Conservation (phyloP, 1,140 invertebrate species). For the Nebria ingens region DNA sequence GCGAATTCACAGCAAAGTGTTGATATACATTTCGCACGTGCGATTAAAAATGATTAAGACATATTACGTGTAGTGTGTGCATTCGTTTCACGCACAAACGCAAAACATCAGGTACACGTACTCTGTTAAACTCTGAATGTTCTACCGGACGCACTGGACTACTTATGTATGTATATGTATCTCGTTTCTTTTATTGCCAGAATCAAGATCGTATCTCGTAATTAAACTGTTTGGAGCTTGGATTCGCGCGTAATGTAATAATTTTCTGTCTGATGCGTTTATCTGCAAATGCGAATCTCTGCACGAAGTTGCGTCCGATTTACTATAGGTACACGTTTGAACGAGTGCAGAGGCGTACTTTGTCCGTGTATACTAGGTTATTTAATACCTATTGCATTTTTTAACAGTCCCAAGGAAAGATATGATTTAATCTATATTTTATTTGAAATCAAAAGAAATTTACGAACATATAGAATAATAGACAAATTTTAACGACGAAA, state of each 20-base stretch:
- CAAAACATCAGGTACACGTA: background rate
- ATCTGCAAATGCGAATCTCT: background rate
- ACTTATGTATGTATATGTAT: conserved; percentile 1
- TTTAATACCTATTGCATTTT: no score
- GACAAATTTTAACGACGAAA: no score
- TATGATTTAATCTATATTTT: no score
- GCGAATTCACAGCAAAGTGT: no score
- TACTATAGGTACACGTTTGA: background rate
- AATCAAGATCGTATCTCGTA: conserved; percentile 4
- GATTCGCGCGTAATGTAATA: background rate
- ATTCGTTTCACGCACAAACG: no score
- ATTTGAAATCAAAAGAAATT: no score
- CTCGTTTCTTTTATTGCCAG: background rate
- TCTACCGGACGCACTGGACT: background rate
- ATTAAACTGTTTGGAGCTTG: conserved; percentile 2
- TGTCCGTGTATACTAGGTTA: no score
- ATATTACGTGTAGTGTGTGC: background rate
- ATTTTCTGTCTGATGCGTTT: background rate
- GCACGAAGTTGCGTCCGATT: background rate
- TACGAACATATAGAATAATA: no score
- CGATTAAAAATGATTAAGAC: background rate
- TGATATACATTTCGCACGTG: no score
- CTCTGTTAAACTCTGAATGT: background rate
- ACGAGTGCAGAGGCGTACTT: no score
- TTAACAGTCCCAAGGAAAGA: no score